Evolutionary conservation across 2,888 invertebrate species (phyloP), one percentile per base, ranked within the genome.

Genomic region (Sisyra terminalis): DNA sequence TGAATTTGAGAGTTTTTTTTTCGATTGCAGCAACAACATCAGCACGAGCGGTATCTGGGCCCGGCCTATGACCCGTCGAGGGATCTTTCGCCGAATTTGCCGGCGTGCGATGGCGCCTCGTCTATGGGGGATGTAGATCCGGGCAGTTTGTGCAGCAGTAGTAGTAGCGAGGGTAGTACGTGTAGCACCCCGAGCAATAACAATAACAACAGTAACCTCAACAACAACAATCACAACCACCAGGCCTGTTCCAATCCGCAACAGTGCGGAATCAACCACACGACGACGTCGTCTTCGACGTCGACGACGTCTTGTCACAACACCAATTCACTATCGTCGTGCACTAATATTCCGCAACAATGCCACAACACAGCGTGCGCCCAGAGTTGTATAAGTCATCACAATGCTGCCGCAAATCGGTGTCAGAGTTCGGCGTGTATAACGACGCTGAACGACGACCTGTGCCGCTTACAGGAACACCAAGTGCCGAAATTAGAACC

Each of bases 31-130:
- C 73, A 74, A 70, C 76, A 79, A 76, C 79, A 76, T 71, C 73
- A 78, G 71, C 73, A 76, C 65, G 66, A 69, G 61, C 67, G 67
- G 56, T 64, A 64, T 55, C 63, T 70, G 69, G 61, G 71, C 70
- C 62, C 62, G 58, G 71, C 73, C 56, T 78, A 78, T 68, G 79
- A 80, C 59, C 76, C 76, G 56, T 75, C 76, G 51, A 72, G 78
- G 55, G 79, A 79, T 57, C 66, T 79, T 50, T 79, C 79, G 57
- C 80, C 81, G 51, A 79, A 75, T 57, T 73, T 80, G 48, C 80
- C 81, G 45, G 75, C 76, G 54, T 62, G 62, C 57, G 62, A 63
- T 52, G 62, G 61, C 57, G 62, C 63, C 51, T 61, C 61, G 56
- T 67, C 68, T 53, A 69, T 68, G 67, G 69, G 69, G 69, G 71